Evolutionary conservation across 2,888 invertebrate genomes (phyloP).

Genomic region (Thyatira batis): DNA sequence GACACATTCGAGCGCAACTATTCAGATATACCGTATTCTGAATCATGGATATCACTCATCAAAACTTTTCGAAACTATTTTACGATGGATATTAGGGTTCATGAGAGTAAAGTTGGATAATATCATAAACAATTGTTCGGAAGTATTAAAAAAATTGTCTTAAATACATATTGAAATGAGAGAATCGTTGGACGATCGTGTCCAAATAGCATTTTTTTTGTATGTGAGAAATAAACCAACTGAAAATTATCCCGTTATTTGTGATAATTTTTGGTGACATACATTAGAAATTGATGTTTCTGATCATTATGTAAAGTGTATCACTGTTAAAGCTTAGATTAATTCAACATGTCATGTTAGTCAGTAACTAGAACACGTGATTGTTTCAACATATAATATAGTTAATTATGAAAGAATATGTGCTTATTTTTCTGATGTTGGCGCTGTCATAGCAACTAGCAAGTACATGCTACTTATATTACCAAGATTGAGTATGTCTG

Average conservation of each 20-base stretch:
- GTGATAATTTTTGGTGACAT: slow-evolving; percentile 62
- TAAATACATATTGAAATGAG: slow-evolving; percentile 18
- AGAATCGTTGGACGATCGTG: slow-evolving; percentile 80
- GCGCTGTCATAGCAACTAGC: background rate
- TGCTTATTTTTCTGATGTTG: slow-evolving; percentile 28
- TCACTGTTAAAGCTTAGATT: slow-evolving; percentile 77
- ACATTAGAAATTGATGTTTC: slow-evolving; percentile 72
- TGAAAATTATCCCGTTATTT: slow-evolving; percentile 56
- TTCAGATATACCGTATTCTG: background rate
- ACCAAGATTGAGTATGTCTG: slow-evolving; percentile 22
- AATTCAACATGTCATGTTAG: slow-evolving; percentile 77
- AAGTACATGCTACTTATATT: background rate
- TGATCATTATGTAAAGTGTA: slow-evolving; percentile 74
- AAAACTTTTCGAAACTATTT: background rate
- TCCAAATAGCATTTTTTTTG: slow-evolving; percentile 64
- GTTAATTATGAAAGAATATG: slow-evolving; percentile 50
- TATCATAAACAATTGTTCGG: background rate
- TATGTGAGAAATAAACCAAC: slow-evolving; percentile 52
- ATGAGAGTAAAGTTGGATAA: background rate
- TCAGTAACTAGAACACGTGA: slow-evolving; percentile 69
- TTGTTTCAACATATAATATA: slow-evolving; percentile 58
- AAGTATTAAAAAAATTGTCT: background rate
- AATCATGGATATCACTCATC: background rate
- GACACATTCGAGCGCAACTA: background rate
- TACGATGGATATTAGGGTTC: background rate